Percentiles rank a stretch among this genome's conserved stretches.
Conservation (phyloP, 1,140 invertebrate species). For the Drosophila nigrodunni region DNA sequence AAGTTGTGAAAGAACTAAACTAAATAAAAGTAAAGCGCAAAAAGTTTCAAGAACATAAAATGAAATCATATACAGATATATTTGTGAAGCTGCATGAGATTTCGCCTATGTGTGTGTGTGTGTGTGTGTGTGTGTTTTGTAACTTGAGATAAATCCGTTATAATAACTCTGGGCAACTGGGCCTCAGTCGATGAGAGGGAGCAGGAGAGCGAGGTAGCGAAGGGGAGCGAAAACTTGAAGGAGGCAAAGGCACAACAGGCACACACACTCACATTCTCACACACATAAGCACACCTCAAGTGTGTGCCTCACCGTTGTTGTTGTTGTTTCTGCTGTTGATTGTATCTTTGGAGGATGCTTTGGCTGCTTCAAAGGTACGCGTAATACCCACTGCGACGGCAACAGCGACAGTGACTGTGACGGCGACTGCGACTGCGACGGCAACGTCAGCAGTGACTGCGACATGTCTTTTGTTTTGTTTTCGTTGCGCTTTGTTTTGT, state of each 20-base stretch:
- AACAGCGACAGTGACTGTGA: neutral
- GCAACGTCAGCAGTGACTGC: neutral
- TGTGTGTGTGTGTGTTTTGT: constrained; percentile 13
- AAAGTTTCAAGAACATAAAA: constrained; percentile 66
- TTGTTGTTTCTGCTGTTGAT: constrained; percentile 53
- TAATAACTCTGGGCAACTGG: constrained; percentile 77
- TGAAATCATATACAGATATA: constrained; percentile 61
- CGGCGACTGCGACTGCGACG: constrained; percentile 3
- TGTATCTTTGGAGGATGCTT: constrained; percentile 76
- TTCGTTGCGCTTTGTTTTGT: constrained; percentile 44
- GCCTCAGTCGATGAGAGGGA: constrained; percentile 21
- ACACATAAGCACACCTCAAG: constrained; percentile 47
- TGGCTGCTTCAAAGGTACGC: constrained; percentile 24
- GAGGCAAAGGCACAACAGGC: constrained; percentile 47
- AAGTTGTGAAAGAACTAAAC: constrained; percentile 56
- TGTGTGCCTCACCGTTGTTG: constrained; percentile 38
- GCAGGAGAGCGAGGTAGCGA: neutral
- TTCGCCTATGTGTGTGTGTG: constrained; percentile 11
- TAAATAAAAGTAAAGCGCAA: constrained; percentile 59
- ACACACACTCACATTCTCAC: constrained; percentile 15
- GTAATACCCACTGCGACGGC: neutral
- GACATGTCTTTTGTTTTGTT: constrained; percentile 50
- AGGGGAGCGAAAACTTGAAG: constrained; percentile 22
- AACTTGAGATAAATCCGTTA: constrained; percentile 83
- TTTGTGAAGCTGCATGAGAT: constrained; percentile 26